Conservation (phyloP, 2,888 invertebrate genomes). For the Mesorhabditis spiculigera region DNA sequence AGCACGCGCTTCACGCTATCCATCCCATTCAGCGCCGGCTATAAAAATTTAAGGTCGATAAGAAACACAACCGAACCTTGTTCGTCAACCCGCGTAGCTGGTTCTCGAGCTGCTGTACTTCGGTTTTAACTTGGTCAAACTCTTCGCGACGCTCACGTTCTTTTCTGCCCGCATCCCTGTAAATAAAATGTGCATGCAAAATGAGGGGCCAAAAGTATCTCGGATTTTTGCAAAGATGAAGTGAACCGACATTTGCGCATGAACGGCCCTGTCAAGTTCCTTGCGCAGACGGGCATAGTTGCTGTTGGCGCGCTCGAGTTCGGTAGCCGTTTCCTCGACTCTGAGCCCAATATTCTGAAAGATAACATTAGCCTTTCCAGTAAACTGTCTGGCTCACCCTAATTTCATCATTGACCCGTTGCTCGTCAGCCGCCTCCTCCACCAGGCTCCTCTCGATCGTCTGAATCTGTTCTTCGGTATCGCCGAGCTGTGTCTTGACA, state of each 20-base stretch:
- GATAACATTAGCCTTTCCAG: background rate
- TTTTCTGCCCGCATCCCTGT: conserved; percentile 31
- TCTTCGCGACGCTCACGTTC: conserved; percentile 38
- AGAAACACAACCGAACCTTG: conserved; percentile 6
- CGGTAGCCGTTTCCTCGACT: conserved; percentile 88
- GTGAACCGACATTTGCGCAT: conserved; percentile 21
- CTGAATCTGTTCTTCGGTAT: conserved; percentile 67
- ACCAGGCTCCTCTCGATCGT: conserved; percentile 30
- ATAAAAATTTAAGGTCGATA: conserved; percentile 28
- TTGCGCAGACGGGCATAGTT: conserved; percentile 20
- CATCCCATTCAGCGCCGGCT: conserved; percentile 89
- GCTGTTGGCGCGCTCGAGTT: conserved; percentile 80
- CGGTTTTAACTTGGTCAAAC: conserved; percentile 19
- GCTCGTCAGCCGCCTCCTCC: conserved; percentile 35
- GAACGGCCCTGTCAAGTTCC: conserved; percentile 25
- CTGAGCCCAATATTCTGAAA: conserved; percentile 63
- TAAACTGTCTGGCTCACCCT: conserved; percentile 1
- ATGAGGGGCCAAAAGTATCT: background rate
- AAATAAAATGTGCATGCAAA: conserved; percentile 8
- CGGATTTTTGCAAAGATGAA: background rate
- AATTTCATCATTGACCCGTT: conserved; percentile 25
- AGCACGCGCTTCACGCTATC: conserved; percentile 81
- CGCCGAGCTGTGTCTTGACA: conserved; percentile 69
- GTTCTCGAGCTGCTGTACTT: conserved; percentile 21
- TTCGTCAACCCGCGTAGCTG: conserved; percentile 12